Evolutionary conservation across 64 coral and sea anemone genomes (phyloP).

Genomic region (Porites australiensis): DNA sequence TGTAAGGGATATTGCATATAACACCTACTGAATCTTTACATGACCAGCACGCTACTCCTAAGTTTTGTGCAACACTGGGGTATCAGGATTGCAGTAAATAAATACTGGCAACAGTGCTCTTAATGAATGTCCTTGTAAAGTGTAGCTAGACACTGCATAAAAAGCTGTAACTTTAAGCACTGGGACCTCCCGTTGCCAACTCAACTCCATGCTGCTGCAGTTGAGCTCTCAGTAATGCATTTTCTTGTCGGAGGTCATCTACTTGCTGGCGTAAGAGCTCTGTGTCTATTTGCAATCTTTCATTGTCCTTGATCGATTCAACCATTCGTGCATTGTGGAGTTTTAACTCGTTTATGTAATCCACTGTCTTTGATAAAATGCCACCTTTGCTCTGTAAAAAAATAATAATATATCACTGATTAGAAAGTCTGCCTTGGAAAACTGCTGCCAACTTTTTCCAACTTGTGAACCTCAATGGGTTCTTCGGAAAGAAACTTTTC

Average conservation of each 20-base stretch:
- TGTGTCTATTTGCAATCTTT: slow-evolving; percentile 78
- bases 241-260: slow-evolving; percentile 94
- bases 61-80: too few relatives aligned
- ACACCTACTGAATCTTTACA: too few relatives aligned
- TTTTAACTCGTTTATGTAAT: slow-evolving; percentile 96
- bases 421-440: too few relatives aligned
- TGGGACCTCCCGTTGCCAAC: slow-evolving; percentile 10
- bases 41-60: too few relatives aligned
- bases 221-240: slow-evolving; percentile 85
- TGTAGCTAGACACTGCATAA: not conserved
- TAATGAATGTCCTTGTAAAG: not conserved
- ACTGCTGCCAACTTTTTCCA: too few relatives aligned
- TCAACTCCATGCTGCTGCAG: slow-evolving; percentile 96
- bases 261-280: slow-evolving; percentile 93
- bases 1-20: too few relatives aligned
- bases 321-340: slow-evolving; percentile 85
- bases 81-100: too few relatives aligned
- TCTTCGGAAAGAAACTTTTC: too few relatives aligned
- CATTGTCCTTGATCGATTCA: slow-evolving; percentile 90
- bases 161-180: not conserved
- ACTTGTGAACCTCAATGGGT: too few relatives aligned
- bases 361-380: slow-evolving; percentile 95
- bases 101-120: not conserved
- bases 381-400: slow-evolving; percentile 93
- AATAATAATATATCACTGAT: not conserved